Base-by-base conservation (phyloP, 2,797 vertebrate genomes). In the Melanotaenia trifasciata region DNA sequence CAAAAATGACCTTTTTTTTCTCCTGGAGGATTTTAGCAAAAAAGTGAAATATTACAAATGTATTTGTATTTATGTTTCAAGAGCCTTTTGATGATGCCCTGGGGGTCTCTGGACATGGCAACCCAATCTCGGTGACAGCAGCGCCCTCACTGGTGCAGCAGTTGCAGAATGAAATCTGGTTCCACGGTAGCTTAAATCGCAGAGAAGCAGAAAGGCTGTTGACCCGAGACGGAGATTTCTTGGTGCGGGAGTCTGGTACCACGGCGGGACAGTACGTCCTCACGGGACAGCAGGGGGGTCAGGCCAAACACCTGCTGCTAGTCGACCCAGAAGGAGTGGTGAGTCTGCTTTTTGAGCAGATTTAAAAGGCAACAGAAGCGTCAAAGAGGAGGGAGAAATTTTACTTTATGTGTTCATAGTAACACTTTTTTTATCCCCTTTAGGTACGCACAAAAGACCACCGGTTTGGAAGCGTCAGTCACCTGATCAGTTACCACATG, bases 291-390 rank as follows among this genome's bases (percentile, higher is more conserved):
- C 98, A 99, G 92, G 96, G 96, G 0, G 96, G 96, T 30, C 98
- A 98, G 84, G 93, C 98, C 79, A 98, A 98, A 82, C 98, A 99
- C 84, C 93, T 99, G 81, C 96, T 99, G 4, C 94, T 99, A 1
- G 97, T 99, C 0, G 98, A 99, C 81, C 98, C 98, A 0, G 98
- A 99, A 86, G 98, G 98, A 86, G 98, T 99, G 98, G 98, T 99
- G 87, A 96, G 97, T 87, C 38, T 2, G 11, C 3, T 38, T 12
- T 32, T 33, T 24, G 36, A 33, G 58, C 30, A 16, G 5, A 38
- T 28, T 24, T 24, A 28, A 26, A 58, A 38, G 4, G 47, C 30
- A 22, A 51, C 40, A 43, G 50, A 57, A 1, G 32, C 30, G 18
- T 51, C 8, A 59, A 16, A 60, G n/a, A 33, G 30, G 18, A 65